These are phyloP conservation scores for Pelodytes ibericus DNA, from an alignment of 2,797 vertebrate species.

Conservation along the genomic window DNA sequence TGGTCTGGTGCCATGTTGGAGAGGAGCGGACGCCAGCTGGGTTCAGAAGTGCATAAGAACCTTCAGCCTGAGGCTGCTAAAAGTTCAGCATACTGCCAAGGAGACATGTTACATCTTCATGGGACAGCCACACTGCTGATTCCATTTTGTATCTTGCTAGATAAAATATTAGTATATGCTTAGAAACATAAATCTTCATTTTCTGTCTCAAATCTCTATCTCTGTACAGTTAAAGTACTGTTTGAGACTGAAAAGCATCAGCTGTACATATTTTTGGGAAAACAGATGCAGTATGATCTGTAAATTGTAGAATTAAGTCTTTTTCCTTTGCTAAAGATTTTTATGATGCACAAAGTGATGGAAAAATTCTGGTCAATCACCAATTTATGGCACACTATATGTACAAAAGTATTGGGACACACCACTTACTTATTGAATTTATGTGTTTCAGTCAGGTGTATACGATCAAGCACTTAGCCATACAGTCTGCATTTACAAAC, in stretches of 20 bases:
- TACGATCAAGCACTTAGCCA: too few species aligned
- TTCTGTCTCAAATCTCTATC: not conserved
- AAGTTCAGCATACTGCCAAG: constrained; percentile 56
- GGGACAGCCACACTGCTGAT: constrained; percentile 55
- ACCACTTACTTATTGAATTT: too few species aligned
- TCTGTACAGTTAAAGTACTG: not conserved
- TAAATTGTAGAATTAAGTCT: too few species aligned
- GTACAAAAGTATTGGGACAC: too few species aligned
- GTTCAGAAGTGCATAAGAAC: constrained; percentile 49
- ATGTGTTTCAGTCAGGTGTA: too few species aligned
- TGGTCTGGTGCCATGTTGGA: constrained; percentile 35
- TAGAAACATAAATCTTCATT: not conserved
- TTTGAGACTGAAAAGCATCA: not conserved
- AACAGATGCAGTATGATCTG: not conserved
- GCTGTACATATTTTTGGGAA: not conserved
- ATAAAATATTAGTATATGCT: constrained; percentile 16
- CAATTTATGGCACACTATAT: too few species aligned
- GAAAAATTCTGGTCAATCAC: too few species aligned
- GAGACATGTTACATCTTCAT: constrained; percentile 55
- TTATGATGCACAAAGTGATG: too few species aligned
- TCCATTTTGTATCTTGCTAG: constrained; percentile 34
- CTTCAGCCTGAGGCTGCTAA: constrained; percentile 36
- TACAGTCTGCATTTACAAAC: too few species aligned
- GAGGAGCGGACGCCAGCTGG: constrained; percentile 20
- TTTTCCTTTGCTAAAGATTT: too few species aligned